A percentile compares a stretch with the other conserved stretches of the same genome.
Evolutionary conservation across 2,113 vertebrate species (phyloP).

Genomic region (Rana temporaria): DNA sequence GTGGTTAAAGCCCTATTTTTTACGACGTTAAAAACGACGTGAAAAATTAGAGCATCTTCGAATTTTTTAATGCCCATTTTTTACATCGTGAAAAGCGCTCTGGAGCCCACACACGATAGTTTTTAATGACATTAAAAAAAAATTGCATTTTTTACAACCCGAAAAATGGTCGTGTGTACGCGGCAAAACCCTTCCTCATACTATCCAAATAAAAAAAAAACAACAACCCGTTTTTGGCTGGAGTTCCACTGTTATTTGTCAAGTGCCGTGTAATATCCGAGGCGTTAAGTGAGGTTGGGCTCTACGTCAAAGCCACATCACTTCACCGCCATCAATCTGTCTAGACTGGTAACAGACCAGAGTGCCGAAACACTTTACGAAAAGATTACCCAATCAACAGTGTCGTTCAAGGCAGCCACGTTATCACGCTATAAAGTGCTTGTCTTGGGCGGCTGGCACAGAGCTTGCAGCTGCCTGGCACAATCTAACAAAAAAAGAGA

Average conservation of each 20-base stretch:
- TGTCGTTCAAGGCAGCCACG: background rate
- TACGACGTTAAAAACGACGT: no score
- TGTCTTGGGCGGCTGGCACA: background rate
- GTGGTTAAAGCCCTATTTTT: no score
- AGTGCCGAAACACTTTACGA: conserved; percentile 10
- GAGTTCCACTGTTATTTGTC: background rate
- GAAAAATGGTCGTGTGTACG: no score
- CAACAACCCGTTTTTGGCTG: no score
- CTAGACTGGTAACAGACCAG: background rate
- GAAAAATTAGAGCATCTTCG: no score
- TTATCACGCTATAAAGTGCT: conserved; percentile 15
- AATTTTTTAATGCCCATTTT: no score
- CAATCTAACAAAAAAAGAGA: background rate
- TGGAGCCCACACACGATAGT: no score
- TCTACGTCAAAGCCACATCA: background rate
- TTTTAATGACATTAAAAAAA: no score
- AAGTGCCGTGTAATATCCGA: background rate
- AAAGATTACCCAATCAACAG: background rate
- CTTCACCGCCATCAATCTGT: background rate
- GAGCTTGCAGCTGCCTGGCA: conserved; percentile 4
- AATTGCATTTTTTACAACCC: no score
- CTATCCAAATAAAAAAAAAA: no score
- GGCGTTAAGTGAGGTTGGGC: background rate
- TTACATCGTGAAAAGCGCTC: no score
- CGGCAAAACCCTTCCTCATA: no score